Base-by-base conservation (phyloP, 2,113 vertebrate species). In the Corynorhinus townsendii region DNA sequence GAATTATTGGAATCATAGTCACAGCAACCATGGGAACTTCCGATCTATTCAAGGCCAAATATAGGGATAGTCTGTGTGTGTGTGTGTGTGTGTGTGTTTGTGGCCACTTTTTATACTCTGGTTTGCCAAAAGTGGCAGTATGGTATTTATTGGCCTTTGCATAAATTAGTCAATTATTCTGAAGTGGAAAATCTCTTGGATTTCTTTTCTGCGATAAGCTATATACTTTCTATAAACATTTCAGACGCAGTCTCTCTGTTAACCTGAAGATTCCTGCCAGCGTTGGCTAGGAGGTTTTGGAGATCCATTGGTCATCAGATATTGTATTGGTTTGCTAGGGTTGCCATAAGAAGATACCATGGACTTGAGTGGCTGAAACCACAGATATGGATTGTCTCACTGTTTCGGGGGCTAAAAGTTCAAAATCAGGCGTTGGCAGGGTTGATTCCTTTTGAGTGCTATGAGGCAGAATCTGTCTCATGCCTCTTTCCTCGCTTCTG, bases 21-120 rank as follows among this genome's bases (percentile, higher is more conserved):
- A 80, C 72, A 85, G 90, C 54, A 81, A 91, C 54, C 75, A 14
- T n/a, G 73, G 95, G 82, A 73, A 72, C 92, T 92, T 90, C 68
- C 3, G 0, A 45, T 86, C 81, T 93, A 87, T 85, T 96, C 30
- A 77, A 64, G 73, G 52, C 85, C 81, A 92, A 92, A 92, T 38
- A 38, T 20, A 93, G 76, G 45, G 68, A 68, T 80, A 38, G 38
- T 38, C 24, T 90, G 38, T 33, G 35, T 56, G 35, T 26, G 28
- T 49, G 43, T 45, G 38, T 62, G 38, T 66, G n/a, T 49, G 47
- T 47, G 33, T 30, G 45, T 54, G 4, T 26, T 22, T 14, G 20
- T 11, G 38, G 38, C 40, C 62, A 14, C 62, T 90, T 79, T 75
- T 28, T 77, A 7, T 49, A 62, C 33, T n/a, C n/a, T 72, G 7